Percentiles rank a stretch among this genome's conserved stretches.
phyloP scores from a whole-genome alignment of 2,113 vertebrate genomes.

The Sclerurus mexicanus region DNA sequence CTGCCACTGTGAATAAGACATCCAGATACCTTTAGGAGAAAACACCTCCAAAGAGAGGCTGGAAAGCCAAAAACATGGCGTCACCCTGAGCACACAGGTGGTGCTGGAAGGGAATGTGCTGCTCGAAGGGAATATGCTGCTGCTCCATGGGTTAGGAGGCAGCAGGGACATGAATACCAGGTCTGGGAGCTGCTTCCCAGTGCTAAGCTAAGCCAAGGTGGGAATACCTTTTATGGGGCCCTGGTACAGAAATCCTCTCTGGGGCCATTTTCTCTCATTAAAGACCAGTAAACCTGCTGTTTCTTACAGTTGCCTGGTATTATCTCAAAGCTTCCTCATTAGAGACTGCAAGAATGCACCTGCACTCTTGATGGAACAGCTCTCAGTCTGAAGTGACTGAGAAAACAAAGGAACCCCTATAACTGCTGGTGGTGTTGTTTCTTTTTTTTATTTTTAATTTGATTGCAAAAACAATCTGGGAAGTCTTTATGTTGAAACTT shows the following conservation, averaged over 20 bases:
- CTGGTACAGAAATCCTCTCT: not conserved
- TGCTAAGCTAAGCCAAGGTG: not conserved
- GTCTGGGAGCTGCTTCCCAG: not conserved
- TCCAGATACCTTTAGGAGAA: not conserved
- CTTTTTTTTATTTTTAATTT: not conserved
- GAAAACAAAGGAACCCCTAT: conserved; percentile 1
- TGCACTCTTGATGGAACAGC: not conserved
- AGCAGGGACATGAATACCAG: not conserved
- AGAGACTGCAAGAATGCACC: not conserved
- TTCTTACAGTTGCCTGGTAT: not conserved
- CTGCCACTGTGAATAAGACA: not conserved
- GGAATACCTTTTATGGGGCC: not conserved
- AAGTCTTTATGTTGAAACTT: not conserved
- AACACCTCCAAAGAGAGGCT: not conserved
- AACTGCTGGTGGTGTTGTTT: not conserved
- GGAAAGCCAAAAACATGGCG: not conserved
- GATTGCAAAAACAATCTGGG: not conserved
- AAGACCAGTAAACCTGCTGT: not conserved
- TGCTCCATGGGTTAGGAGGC: not conserved
- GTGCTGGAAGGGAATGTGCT: not conserved
- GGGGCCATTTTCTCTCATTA: not conserved
- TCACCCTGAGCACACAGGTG: accelerated
- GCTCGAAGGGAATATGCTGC: not conserved
- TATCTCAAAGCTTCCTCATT: not conserved
- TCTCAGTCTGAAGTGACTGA: conserved; percentile 9